Evolutionary conservation across 2,797 vertebrate genomes (phyloP), one percentile per base, ranked within the genome.

Genomic region (Sebastes glaucus): DNA sequence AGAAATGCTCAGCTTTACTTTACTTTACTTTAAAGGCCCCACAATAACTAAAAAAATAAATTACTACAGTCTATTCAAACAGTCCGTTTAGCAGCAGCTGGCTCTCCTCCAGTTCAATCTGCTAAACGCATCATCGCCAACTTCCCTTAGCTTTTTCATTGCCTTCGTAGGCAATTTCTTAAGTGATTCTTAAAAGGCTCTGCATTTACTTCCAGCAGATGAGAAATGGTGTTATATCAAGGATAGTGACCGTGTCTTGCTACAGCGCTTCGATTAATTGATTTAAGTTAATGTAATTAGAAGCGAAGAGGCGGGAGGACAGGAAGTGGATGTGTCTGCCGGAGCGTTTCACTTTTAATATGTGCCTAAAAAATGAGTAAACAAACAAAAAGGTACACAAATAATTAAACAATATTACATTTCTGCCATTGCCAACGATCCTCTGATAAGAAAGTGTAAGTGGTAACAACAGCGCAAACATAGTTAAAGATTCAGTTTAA

Each of bases 121-220:
- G 32, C 35, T 74, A 11, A 23, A 42, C 69, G 9, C 22, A 30
- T 18, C 23, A 62, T 10, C 32, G 66, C 60, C 57, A 74, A 23
- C 35, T 23, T 61, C 13, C 53, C 30, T 62, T 62, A 63, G 4
- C 25, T 33, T 69, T 71, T 28, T 77, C 23, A 84, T 79, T 74
- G 49, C 28, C 30, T 60, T 42, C 6, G 38, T 2, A 70, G 38
- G 65, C 53, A 82, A 85, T 75, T 80, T 69, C 38, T 66, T 76
- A 76, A 87, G 69, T 65, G 70, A 77, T 55, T 9, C 42, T 42
- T 79, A 59, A 66, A 74, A 74, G 32, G 6, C 9, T 49, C n/a
- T 30, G 20, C 6, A 10, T 66, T 74, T 20, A 46, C 14, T 46
- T 80, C 1, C 3, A 78, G 53, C 22, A 27, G 27, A 69, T 25